phyloP scores from a whole-genome alignment of 2,888 invertebrate genomes.

The Diplazon laetatorius region DNA sequence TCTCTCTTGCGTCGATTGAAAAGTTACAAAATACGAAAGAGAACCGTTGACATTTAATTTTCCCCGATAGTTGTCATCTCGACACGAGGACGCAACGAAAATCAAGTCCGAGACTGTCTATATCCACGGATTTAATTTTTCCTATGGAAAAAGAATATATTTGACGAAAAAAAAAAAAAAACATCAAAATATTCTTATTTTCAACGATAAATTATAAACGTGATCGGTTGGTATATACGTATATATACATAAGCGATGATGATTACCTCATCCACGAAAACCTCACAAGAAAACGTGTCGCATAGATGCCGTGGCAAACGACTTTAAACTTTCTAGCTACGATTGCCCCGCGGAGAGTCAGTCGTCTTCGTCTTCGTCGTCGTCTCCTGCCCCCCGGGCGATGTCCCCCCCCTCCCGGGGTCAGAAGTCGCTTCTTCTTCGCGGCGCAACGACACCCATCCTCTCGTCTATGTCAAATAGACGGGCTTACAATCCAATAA shows the following conservation, averaged over 20 bases:
- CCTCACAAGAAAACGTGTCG: slow-evolving; percentile 25
- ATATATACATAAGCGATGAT: too few relatives aligned
- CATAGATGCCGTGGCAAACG: slow-evolving; percentile 45
- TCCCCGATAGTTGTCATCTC: too few relatives aligned
- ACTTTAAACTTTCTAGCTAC: slow-evolving; percentile 65
- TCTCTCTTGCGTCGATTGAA: too few relatives aligned
- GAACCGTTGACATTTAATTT: too few relatives aligned
- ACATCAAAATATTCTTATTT: slow-evolving; percentile 24
- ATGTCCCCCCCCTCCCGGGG: slow-evolving; percentile 63
- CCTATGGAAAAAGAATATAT: not conserved
- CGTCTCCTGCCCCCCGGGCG: too few relatives aligned
- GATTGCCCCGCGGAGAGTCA: slow-evolving; percentile 38
- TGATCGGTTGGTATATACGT: slow-evolving; percentile 43
- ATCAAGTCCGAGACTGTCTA: too few relatives aligned
- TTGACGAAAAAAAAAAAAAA: not conserved
- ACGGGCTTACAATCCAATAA: slow-evolving; percentile 52
- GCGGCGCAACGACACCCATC: slow-evolving; percentile 51
- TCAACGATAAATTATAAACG: slow-evolving; percentile 56
- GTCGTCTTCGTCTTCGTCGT: too few relatives aligned
- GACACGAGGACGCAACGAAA: too few relatives aligned
- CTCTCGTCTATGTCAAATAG: slow-evolving; percentile 56
- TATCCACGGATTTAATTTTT: too few relatives aligned
- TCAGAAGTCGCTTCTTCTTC: slow-evolving; percentile 62
- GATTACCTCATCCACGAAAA: slow-evolving; percentile 62
- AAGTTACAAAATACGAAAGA: too few relatives aligned